Evolutionary conservation across 2,113 vertebrate species (phyloP).

Genomic region (Takifugu flavidus): DNA sequence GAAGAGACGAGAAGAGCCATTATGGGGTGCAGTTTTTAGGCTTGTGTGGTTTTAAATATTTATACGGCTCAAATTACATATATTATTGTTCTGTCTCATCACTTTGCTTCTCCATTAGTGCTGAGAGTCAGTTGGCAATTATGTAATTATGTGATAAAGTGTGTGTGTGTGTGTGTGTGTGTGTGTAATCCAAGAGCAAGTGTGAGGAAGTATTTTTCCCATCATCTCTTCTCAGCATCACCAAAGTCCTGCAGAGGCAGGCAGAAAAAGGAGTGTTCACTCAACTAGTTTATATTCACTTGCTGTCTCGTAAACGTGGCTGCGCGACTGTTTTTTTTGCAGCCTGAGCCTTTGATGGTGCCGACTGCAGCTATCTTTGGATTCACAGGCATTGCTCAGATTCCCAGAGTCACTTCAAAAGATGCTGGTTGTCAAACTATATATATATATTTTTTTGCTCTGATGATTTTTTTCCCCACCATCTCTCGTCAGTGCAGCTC

Average conservation of each 20-base stretch:
- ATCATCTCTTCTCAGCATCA: slow-evolving; percentile 7
- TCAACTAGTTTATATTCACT: not conserved
- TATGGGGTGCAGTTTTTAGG: no score
- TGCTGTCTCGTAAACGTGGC: no score
- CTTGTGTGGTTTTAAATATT: no score
- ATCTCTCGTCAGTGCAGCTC: slow-evolving; percentile 30
- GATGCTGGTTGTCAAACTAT: slow-evolving; percentile 23
- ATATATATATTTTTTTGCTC: slow-evolving; percentile 9
- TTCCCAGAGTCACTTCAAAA: slow-evolving; percentile 47
- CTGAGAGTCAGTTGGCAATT: slow-evolving; percentile 3
- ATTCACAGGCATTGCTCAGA: slow-evolving; percentile 29
- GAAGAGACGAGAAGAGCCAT: no score
- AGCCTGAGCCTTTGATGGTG: slow-evolving; percentile 11
- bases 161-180: not conserved
- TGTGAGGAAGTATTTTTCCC: slow-evolving; percentile 23
- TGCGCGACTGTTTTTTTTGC: slow-evolving; percentile 1
- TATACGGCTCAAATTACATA: no score
- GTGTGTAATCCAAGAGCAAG: not conserved
- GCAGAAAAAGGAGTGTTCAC: not conserved
- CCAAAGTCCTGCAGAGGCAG: not conserved
- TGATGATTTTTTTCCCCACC: slow-evolving; percentile 1
- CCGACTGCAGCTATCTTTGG: slow-evolving; percentile 14
- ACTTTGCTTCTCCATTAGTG: not conserved
- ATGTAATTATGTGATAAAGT: slow-evolving; percentile 34
- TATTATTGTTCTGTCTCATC: not conserved